Percentiles rank a stretch among this genome's conserved stretches.
Evolutionary conservation across 1,140 invertebrate species (phyloP).

Genomic region (Daktulosphaira vitifoliae): DNA sequence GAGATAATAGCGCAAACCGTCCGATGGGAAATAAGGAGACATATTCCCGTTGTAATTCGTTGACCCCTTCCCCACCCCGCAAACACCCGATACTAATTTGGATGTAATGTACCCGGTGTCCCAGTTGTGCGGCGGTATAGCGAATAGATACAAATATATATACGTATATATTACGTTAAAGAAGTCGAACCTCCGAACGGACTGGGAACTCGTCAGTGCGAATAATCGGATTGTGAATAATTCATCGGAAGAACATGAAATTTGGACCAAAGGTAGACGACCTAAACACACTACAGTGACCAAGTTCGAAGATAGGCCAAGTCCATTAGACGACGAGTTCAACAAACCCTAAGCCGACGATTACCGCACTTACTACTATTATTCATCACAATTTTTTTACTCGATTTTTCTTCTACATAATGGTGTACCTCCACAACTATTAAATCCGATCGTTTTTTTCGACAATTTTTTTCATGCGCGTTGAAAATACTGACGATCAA

Average conservation of each 20-base stretch:
- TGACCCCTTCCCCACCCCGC: neutral
- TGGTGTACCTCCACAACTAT: no score
- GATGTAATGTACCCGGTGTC: constrained; percentile 1
- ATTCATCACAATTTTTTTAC: no score
- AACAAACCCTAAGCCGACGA: constrained; percentile 20
- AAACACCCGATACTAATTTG: neutral
- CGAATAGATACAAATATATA: neutral
- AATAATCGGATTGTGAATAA: constrained; percentile 21
- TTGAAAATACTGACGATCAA: no score
- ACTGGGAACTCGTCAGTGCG: neutral
- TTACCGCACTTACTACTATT: no score
- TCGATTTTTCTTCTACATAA: no score
- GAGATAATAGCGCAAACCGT: no score
- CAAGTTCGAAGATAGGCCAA: constrained; percentile 25
- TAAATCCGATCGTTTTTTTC: no score
- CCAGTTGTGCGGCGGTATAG: neutral
- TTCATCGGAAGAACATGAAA: constrained; percentile 28
- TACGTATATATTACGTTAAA: neutral
- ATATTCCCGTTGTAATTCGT: constrained; percentile 21
- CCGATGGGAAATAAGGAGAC: neutral
- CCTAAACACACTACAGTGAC: constrained; percentile 17
- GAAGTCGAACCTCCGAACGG: neutral
- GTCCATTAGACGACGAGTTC: constrained; percentile 29
- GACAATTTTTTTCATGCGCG: no score
- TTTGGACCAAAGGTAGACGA: constrained; percentile 31